These are phyloP conservation scores for Lasiommata megera DNA, from an alignment of 2,888 invertebrate genomes.

Conservation along the genomic window DNA sequence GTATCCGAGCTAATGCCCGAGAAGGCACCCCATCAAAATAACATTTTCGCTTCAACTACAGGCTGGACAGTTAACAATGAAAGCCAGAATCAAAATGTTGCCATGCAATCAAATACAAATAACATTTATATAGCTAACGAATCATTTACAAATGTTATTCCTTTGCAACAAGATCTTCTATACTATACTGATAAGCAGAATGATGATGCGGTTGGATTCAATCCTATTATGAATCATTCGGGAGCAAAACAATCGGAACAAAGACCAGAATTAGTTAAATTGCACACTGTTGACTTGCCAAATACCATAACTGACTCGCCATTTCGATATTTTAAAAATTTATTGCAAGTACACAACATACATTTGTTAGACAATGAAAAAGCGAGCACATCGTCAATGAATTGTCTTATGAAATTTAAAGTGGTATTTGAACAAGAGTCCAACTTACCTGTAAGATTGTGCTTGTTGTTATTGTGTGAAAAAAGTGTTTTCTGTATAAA, in stretches of 20 bases:
- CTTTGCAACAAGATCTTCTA: not conserved
- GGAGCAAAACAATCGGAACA: not conserved
- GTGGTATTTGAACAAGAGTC: conserved; percentile 54
- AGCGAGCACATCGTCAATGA: conserved; percentile 37
- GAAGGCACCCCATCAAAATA: conserved; percentile 17
- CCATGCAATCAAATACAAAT: not conserved
- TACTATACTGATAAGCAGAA: not conserved
- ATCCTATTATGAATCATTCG: not conserved
- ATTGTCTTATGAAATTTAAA: conserved; percentile 59
- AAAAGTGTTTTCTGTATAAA: conserved; percentile 52
- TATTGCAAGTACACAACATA: conserved; percentile 54
- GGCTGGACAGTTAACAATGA: conserved; percentile 13
- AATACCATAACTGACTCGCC: conserved; percentile 59
- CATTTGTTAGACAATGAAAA: conserved; percentile 43
- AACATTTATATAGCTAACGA: not conserved
- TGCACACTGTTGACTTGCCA: conserved; percentile 60
- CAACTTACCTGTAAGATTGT: conserved; percentile 47
- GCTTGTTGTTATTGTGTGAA: conserved; percentile 47
- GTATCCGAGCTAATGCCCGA: conserved; percentile 61
- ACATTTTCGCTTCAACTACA: not conserved
- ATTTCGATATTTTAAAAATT: conserved; percentile 53
- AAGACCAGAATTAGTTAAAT: conserved; percentile 40
- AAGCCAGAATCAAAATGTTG: conserved; percentile 2
- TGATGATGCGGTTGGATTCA: not conserved
- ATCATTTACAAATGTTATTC: not conserved